Percentiles rank a stretch among this genome's conserved stretches.
Conservation (phyloP, 2,888 invertebrate genomes). For the Fabriciana adippe region DNA sequence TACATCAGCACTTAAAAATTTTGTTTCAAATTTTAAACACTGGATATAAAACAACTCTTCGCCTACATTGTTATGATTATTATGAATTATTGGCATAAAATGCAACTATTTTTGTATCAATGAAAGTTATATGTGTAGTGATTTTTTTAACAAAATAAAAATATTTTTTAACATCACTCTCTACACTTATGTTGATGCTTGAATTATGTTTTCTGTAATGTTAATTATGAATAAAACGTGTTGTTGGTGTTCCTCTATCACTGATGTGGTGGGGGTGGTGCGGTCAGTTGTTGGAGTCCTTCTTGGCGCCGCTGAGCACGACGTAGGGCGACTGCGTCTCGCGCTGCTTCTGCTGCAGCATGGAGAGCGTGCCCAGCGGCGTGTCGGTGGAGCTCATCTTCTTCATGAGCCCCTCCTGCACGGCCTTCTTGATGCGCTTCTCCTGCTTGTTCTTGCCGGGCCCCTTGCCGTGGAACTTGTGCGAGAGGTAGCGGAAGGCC, state of each 20-base stretch:
- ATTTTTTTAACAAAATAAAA: too few species aligned
- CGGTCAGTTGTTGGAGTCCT: conserved; percentile 55
- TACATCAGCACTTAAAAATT: too few species aligned
- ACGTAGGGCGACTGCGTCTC: conserved; percentile 96
- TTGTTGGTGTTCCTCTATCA: too few species aligned
- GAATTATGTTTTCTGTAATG: too few species aligned
- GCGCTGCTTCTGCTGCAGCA: conserved; percentile 97
- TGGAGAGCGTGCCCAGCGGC: conserved; percentile 95
- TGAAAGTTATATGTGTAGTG: too few species aligned
- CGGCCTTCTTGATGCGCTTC: conserved; percentile 96
- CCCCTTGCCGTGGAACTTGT: conserved; percentile 99
- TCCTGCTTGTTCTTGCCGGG: conserved; percentile 99
- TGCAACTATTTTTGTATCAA: too few species aligned
- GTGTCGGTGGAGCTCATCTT: conserved; percentile 99
- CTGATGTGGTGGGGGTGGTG: background rate
- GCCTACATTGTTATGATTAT: too few species aligned
- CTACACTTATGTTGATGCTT: background rate
- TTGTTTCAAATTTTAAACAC: too few species aligned
- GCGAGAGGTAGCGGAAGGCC: conserved; percentile 97
- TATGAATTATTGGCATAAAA: too few species aligned
- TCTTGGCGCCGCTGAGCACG: conserved; percentile 94
- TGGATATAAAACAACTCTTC: too few species aligned
- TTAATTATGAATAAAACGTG: too few species aligned
- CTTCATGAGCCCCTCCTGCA: conserved; percentile 97
- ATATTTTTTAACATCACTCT: too few species aligned